Conservation (phyloP, 2,113 vertebrate species). For the Cepphus grylle region DNA sequence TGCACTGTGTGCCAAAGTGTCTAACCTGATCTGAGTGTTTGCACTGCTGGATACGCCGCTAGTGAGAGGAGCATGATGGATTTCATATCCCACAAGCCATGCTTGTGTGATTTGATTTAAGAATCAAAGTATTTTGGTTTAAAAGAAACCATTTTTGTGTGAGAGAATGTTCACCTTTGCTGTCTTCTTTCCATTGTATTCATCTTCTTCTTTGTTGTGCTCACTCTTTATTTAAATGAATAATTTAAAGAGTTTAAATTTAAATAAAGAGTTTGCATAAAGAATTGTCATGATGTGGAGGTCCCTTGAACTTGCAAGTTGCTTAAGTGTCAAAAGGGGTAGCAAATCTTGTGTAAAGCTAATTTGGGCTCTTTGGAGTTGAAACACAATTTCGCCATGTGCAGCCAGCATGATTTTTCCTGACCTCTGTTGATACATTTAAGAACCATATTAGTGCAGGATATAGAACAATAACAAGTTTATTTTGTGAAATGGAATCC, state of each 20-base stretch:
- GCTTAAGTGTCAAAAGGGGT: neutral
- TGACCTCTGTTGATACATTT: neutral
- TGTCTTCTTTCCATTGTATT: neutral
- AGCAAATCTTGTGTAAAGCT: neutral
- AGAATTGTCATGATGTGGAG: neutral
- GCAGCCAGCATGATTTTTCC: neutral
- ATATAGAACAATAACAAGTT: conserved; percentile 14
- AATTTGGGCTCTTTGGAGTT: neutral
- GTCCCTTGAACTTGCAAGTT: neutral
- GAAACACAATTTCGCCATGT: neutral
- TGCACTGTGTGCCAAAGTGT: neutral
- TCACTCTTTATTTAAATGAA: neutral
- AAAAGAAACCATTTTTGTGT: neutral
- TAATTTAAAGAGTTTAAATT: neutral
- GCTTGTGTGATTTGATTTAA: neutral
- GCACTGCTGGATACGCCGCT: neutral
- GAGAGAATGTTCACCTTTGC: neutral
- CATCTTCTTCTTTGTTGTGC: neutral
- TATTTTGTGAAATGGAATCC: conserved; percentile 36
- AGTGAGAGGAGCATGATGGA: neutral
- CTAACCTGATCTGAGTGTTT: neutral
- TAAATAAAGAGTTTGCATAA: neutral
- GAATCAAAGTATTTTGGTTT: neutral
- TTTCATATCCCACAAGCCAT: neutral
- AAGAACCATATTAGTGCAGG: neutral